Evolutionary conservation across 2,797 vertebrate species (phyloP), one percentile per base, ranked within the genome.

Genomic region (Ispidina lecontei): DNA sequence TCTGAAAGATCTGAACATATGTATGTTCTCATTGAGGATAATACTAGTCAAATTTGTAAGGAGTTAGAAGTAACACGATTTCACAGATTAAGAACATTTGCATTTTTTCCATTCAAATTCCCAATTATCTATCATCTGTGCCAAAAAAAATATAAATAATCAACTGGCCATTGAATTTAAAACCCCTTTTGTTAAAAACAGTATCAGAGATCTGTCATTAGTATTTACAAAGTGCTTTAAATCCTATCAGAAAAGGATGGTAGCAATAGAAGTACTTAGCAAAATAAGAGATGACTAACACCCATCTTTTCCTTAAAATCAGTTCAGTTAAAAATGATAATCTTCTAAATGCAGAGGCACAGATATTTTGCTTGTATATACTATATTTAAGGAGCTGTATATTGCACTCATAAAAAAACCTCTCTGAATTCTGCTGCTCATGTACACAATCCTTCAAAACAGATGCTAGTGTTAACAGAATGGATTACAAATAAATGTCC

Each of bases 161-260:
- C 67, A 95, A 41, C 63, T 41, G 74, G 28, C 44, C 74, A 76
- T 54, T 92, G 91, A 94, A 80, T 54, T 90, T 91, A 91, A 96
- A 94, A 44, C 14, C 17, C 11, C 63, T 93, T 89, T 73, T 95
- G 75, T 89, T 92, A 85, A 47, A 81, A 76, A 94, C 33, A 92
- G 80, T 51, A 69, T 79, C 76, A 85, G 87, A 86, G 75, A 73
- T 35, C 31, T 71, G 49, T 89, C 68, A 78, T 84, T 72, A 91
- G 58, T 80, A 78, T 86, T 76, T 89, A 47, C 4, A 22, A 94
- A 96, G 77, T 84, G 74, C 49, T 93, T 72, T 73, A 90, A 94
- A 37, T 47, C 49, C 93, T 88, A 84, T 49, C 64, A 78, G 64
- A 77, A 95, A 96, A 90, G 52, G 63, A 70, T 56, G 55, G 28